Evolutionary conservation across 2,797 vertebrate species (phyloP).

Genomic region (Tokudaia muenninki): DNA sequence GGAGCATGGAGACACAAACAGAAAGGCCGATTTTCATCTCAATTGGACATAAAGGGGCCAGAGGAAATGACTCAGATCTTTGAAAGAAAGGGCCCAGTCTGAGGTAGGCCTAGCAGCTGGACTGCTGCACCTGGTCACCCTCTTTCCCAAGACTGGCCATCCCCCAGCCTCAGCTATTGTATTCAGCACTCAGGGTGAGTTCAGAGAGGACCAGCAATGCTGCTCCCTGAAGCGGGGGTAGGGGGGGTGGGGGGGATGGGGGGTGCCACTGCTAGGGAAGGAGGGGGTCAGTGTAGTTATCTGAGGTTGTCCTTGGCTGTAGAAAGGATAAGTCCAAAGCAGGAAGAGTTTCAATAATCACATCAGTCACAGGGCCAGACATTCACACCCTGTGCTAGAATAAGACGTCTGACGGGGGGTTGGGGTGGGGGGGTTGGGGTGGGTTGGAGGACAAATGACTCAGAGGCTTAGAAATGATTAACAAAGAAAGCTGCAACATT

Average conservation of each 20-base stretch:
- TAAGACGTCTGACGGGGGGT: background rate
- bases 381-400: background rate
- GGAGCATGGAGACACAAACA: slow-evolving; percentile 56
- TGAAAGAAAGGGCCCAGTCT: slow-evolving; percentile 80
- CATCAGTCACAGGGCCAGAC: background rate
- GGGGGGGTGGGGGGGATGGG: too few species aligned
- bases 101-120: slow-evolving; percentile 83
- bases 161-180: slow-evolving; percentile 21
- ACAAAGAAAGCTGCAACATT: background rate
- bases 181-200: slow-evolving; percentile 24
- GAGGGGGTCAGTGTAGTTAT: background rate
- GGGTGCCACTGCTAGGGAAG: background rate
- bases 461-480: background rate
- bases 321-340: background rate
- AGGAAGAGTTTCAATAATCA: background rate
- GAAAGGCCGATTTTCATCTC: slow-evolving; percentile 81
- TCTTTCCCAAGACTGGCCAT: slow-evolving; percentile 65
- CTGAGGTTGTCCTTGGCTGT: background rate
- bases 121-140: slow-evolving; percentile 68
- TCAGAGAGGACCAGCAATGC: slow-evolving; percentile 6
- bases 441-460: background rate
- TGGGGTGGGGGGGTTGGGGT: background rate
- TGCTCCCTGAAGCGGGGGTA: background rate
- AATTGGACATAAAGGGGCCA: slow-evolving; percentile 80
- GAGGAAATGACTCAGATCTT: slow-evolving; percentile 80